Evolutionary conservation across 2,797 vertebrate genomes (phyloP).

Genomic region (Chiloscyllium punctatum): DNA sequence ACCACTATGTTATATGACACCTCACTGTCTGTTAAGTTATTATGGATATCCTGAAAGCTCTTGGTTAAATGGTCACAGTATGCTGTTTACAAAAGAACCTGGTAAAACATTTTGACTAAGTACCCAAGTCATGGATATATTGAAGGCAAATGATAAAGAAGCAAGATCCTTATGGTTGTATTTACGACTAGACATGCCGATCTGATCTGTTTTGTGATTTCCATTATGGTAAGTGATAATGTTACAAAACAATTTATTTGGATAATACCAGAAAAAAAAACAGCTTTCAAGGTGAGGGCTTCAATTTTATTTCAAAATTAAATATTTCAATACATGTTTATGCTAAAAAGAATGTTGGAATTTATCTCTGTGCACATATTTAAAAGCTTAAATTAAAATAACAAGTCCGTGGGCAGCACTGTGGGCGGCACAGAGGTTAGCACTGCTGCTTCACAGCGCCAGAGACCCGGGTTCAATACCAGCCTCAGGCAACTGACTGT

Average conservation of each 20-base stretch:
- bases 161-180: not conserved
- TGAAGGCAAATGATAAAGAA: not conserved
- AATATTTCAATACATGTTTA: not conserved
- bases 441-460: too few species aligned
- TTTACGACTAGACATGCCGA: not conserved
- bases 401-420: too few species aligned
- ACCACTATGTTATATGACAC: too few species aligned
- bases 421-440: too few species aligned
- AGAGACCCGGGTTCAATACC: too few species aligned
- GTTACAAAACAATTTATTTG: not conserved
- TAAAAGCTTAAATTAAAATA: too few species aligned
- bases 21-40: not conserved
- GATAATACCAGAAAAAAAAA: not conserved
- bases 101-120: not conserved
- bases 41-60: not conserved
- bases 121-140: not conserved
- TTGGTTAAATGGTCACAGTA: not conserved
- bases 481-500: too few species aligned
- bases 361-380: too few species aligned
- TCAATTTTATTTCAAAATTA: conserved; percentile 1
- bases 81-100: not conserved
- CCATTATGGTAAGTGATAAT: not conserved
- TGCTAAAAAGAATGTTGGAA: not conserved
- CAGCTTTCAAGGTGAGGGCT: not conserved
- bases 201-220: not conserved